A percentile compares a stretch with the other conserved stretches of the same genome.
phyloP scores from a whole-genome alignment of 2,113 vertebrate species.

The Aix galericulata region DNA sequence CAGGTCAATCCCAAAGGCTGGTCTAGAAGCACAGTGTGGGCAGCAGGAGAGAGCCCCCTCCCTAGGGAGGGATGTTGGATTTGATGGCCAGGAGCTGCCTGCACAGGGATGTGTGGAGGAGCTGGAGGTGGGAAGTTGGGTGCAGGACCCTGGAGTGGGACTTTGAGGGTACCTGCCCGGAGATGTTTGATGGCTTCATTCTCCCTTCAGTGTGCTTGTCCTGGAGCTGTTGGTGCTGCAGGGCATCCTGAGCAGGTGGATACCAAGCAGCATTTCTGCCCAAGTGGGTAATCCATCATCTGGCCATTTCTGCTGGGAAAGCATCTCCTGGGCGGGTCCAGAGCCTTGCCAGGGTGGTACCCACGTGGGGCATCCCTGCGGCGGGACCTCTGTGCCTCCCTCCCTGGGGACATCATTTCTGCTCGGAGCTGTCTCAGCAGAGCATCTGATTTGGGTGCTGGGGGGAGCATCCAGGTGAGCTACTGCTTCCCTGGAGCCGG shows the following conservation, averaged over 20 bases:
- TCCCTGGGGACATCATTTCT: background rate
- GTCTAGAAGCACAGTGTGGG: background rate
- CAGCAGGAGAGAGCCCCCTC: background rate
- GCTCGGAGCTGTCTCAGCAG: background rate
- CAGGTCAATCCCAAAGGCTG: background rate
- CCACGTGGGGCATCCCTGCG: accelerated
- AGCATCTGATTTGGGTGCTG: background rate
- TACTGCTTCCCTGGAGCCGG: too few species aligned
- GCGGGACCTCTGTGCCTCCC: background rate
- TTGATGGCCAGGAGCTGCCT: background rate
- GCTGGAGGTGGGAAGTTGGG: background rate
- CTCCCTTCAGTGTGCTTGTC: background rate
- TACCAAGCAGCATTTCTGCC: background rate
- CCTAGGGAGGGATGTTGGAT: background rate
- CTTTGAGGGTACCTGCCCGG: accelerated
- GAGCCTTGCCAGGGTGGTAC: background rate
- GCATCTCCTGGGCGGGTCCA: background rate
- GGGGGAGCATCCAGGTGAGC: background rate
- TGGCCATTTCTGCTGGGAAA: background rate
- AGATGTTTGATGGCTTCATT: background rate
- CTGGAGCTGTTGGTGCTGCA: background rate
- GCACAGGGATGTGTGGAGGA: background rate
- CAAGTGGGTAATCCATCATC: background rate
- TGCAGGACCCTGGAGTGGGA: background rate
- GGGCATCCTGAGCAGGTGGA: background rate